Conservation (phyloP, 2,797 vertebrate genomes). For the Propithecus perrieri region DNA sequence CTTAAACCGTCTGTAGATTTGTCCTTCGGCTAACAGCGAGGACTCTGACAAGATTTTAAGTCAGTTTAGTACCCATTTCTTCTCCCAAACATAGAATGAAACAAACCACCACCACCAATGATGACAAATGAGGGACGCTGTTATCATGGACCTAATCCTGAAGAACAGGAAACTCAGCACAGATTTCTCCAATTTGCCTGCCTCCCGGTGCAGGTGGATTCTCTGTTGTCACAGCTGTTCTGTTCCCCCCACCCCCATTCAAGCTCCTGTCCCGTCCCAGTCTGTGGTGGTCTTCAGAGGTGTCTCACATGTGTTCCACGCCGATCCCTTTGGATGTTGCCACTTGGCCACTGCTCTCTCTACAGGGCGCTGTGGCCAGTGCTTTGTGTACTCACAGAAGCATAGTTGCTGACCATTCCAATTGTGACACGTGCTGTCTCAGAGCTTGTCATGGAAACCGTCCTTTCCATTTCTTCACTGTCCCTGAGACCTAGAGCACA, state of each 20-base stretch:
- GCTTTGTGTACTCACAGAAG: neutral
- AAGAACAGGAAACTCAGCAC: rapidly evolving
- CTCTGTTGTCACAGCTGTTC: rapidly evolving
- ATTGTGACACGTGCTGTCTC: neutral
- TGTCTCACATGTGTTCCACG: neutral
- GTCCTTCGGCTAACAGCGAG: rapidly evolving
- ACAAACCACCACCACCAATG: neutral
- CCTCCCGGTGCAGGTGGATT: rapidly evolving
- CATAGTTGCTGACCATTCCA: neutral
- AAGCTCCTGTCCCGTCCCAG: neutral
- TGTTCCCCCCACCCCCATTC: rapidly evolving
- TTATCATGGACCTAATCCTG: rapidly evolving
- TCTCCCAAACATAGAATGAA: neutral
- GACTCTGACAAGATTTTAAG: neutral
- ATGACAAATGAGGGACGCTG: no score
- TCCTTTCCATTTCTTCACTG: neutral
- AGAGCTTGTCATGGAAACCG: neutral
- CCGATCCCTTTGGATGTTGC: neutral
- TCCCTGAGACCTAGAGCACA: neutral
- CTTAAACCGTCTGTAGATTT: neutral
- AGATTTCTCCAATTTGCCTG: neutral
- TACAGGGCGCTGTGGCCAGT: neutral
- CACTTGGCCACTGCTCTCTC: neutral
- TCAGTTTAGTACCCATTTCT: neutral
- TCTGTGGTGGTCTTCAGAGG: neutral